Evolutionary conservation across 2,797 vertebrate species (phyloP).

Genomic region (Alfaro cultratus): DNA sequence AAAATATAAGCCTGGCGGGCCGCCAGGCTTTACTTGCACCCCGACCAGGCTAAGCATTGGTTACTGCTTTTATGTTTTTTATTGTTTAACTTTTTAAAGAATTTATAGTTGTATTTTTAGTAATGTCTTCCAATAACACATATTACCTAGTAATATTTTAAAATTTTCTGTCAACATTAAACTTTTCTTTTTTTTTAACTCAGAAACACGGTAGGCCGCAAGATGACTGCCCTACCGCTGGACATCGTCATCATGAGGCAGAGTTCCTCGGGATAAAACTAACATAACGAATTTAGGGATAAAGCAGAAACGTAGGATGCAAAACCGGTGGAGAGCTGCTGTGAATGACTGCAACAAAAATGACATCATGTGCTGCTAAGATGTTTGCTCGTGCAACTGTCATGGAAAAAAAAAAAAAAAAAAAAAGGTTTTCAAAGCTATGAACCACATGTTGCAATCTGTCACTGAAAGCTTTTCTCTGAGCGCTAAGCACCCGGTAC

Average conservation of each 20-base stretch:
- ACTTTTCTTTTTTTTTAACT: no score
- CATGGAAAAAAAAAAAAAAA: background rate
- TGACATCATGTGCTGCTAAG: background rate
- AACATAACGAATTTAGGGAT: background rate
- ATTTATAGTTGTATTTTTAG: no score
- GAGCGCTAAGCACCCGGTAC: background rate
- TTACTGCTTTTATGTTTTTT: background rate
- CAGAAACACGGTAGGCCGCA: no score
- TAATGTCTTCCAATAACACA: no score
- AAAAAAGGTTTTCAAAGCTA: background rate
- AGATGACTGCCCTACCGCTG: no score
- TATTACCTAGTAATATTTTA: no score
- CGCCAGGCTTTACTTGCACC: no score
- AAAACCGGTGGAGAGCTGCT: background rate
- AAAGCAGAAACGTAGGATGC: background rate
- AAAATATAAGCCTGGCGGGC: no score
- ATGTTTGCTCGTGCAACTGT: background rate
- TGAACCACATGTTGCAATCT: background rate
- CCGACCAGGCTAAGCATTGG: no score
- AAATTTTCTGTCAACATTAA: no score
- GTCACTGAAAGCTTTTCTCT: background rate
- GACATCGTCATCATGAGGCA: background rate
- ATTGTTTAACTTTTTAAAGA: no score
- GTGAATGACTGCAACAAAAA: background rate
- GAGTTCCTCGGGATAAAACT: background rate